A percentile compares a stretch with the other conserved stretches of the same genome.
These are phyloP conservation scores for Bovichtus diacanthus DNA, from an alignment of 2,797 vertebrate genomes.

Conservation along the genomic window DNA sequence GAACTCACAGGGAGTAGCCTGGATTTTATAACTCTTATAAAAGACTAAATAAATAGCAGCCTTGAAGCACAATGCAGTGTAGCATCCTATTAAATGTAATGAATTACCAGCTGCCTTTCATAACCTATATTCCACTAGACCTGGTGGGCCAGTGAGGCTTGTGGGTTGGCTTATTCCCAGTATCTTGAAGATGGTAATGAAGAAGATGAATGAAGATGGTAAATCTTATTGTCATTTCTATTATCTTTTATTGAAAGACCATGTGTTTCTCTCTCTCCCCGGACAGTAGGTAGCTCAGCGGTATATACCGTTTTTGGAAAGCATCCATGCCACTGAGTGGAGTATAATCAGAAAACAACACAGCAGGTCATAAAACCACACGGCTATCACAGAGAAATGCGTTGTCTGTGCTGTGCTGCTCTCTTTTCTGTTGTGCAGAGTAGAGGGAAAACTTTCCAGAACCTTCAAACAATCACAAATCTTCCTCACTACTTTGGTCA, in stretches of 20 bases:
- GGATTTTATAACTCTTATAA: slow-evolving; percentile 65
- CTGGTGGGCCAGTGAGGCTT: slow-evolving; percentile 42
- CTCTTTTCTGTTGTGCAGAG: slow-evolving; percentile 42
- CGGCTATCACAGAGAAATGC: slow-evolving; percentile 52
- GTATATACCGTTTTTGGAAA: slow-evolving; percentile 69
- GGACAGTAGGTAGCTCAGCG: slow-evolving; percentile 66
- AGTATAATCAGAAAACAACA: slow-evolving; percentile 76
- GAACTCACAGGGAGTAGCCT: slow-evolving; percentile 35
- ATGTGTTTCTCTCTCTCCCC: slow-evolving; percentile 65
- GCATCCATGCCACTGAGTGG: slow-evolving; percentile 58
- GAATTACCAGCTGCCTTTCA: slow-evolving; percentile 70
- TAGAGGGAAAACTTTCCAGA: slow-evolving; percentile 42
- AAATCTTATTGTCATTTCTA: slow-evolving; percentile 82
- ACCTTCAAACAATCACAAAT: slow-evolving; percentile 38
- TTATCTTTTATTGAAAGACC: slow-evolving; percentile 79
- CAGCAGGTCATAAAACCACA: slow-evolving; percentile 70
- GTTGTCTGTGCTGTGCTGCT: slow-evolving; percentile 32
- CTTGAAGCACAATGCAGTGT: slow-evolving; percentile 58
- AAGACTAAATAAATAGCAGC: slow-evolving; percentile 60
- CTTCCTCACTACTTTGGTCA: slow-evolving; percentile 4
- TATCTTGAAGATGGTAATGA: slow-evolving; percentile 70
- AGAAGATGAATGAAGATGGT: slow-evolving; percentile 78
- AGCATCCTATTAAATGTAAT: slow-evolving; percentile 75
- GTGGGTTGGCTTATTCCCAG: slow-evolving; percentile 55
- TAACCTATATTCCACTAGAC: slow-evolving; percentile 48